A percentile compares a stretch with the other conserved stretches of the same genome.
Evolutionary conservation across 92 coral and sea anemone genomes (phyloP).

Genomic region (Heteractis magnifica): DNA sequence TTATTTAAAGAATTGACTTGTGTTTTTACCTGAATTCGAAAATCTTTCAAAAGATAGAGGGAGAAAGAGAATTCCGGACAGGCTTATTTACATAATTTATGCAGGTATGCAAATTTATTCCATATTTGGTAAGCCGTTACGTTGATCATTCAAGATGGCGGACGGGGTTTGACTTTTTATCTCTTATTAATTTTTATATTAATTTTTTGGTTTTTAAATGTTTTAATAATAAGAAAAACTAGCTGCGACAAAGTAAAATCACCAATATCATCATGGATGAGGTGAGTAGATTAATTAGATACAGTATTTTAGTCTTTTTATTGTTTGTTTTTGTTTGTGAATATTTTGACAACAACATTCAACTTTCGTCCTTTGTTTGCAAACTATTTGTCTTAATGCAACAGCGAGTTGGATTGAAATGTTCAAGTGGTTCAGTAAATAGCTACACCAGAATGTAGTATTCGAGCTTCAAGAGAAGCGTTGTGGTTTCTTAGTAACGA

Average conservation of each 20-base stretch:
- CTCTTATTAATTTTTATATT: neutral
- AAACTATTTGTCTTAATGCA: neutral
- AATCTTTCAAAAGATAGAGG: neutral
- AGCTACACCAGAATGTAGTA: slow-evolving; percentile 9
- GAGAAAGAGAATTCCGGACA: neutral
- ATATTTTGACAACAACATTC: slow-evolving; percentile 13
- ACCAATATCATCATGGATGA: slow-evolving; percentile 26
- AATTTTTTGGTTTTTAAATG: neutral
- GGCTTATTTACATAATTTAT: slow-evolving; percentile 13
- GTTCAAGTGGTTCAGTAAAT: slow-evolving; percentile 25
- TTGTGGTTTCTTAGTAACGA: slow-evolving; percentile 3
- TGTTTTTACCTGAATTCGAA: neutral
- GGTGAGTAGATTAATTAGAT: slow-evolving; percentile 11
- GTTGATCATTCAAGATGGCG: slow-evolving; percentile 52
- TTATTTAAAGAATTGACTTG: too few species aligned
- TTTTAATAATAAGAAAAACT: neutral
- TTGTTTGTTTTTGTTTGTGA: neutral
- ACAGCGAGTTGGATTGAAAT: slow-evolving; percentile 3
- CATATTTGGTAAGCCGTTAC: slow-evolving; percentile 47
- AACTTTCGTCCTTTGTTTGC: neutral
- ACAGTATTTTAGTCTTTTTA: neutral
- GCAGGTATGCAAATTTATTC: slow-evolving; percentile 17
- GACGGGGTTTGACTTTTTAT: slow-evolving; percentile 5
- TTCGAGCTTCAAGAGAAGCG: neutral
- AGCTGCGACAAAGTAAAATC: neutral